Evolutionary conservation across 2,888 invertebrate genomes (phyloP), one percentile per base, ranked within the genome.

Genomic region (Phengaris arion): DNA sequence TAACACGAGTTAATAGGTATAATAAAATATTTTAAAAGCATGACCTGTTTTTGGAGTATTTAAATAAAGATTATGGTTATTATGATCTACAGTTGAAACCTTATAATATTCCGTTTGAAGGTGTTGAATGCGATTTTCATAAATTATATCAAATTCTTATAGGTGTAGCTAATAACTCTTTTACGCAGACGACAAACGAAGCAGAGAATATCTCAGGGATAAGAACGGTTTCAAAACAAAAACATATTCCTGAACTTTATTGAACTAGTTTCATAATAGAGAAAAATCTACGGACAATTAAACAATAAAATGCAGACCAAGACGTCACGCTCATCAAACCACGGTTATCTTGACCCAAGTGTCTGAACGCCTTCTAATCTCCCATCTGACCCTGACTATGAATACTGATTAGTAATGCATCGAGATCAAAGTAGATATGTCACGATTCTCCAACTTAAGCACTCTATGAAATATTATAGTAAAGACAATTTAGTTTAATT

Each of bases 341-440:
- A 48, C 48, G 48, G 48, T 48, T 69, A 69, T 69, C 35, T 12
- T 12, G 64, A 69, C n/a, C 10, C 48, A n/a, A 69, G 57, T 45
- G 69, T 48, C 46, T 15, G 64, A 48, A 48, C 69, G 69, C 46
- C 48, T 69, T 69, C 69, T 69, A n/a, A 69, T 69, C 69, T 69
- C 3, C 0, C 69, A 48, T 48, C 46, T 69, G 69, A 69, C 80
- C 82, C 75, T 45, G 13, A 79, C 80, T 82, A 83, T 87, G 86
- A 87, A 88, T 89, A 89, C 88, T 87, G 87, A 89, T 88, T 85
- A 83, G 22, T 22, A 59, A 10, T 64, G 64, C 64, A 64, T 64
- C 35, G 64, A 64, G 35, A 64, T 64, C 64, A 64, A 64, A 64
- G 64, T 45, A 64, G 64, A 64, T 64, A 64, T 45, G 64, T 6